Evolutionary conservation across 2,888 invertebrate genomes (phyloP).

Genomic region (Luffia ferchaultella): DNA sequence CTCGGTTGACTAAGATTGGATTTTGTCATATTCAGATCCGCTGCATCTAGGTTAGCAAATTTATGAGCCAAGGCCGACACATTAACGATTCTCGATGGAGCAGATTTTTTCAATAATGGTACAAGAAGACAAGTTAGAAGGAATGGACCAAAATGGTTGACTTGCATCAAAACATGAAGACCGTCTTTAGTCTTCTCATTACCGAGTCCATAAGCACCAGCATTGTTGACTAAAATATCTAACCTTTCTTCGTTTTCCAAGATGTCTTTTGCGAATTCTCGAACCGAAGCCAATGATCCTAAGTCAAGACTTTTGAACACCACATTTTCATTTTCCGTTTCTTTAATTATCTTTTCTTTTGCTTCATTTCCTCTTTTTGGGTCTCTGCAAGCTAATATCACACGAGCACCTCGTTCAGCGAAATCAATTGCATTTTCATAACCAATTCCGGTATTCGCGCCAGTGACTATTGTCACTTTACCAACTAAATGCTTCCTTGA

Average conservation of each 20-base stretch:
- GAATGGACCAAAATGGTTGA: slow-evolving; percentile 69
- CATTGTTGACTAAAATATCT: slow-evolving; percentile 71
- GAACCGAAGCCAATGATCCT: slow-evolving; percentile 58
- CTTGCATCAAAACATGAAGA: slow-evolving; percentile 65
- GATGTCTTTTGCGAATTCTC: slow-evolving; percentile 67
- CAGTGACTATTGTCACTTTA: slow-evolving; percentile 85
- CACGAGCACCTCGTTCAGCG: slow-evolving; percentile 75
- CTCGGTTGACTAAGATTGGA: slow-evolving; percentile 14
- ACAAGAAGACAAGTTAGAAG: slow-evolving; percentile 69
- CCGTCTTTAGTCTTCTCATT: slow-evolving; percentile 63
- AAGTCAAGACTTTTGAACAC: slow-evolving; percentile 54
- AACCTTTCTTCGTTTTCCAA: slow-evolving; percentile 54
- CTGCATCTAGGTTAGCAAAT: slow-evolving; percentile 26
- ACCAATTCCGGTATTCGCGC: slow-evolving; percentile 83
- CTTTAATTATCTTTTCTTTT: slow-evolving; percentile 25
- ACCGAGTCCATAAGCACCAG: slow-evolving; percentile 47
- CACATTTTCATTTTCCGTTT: slow-evolving; percentile 30
- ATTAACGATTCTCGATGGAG: slow-evolving; percentile 43
- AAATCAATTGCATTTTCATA: slow-evolving; percentile 77
- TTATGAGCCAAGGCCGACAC: slow-evolving; percentile 36
- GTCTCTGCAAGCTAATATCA: slow-evolving; percentile 84
- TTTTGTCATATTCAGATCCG: slow-evolving; percentile 29
- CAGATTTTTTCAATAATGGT: slow-evolving; percentile 41
- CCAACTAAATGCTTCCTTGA: slow-evolving; percentile 68
- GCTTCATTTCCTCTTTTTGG: slow-evolving; percentile 70